phyloP scores from a whole-genome alignment of 2,888 invertebrate genomes.

The Rotaria socialis region DNA sequence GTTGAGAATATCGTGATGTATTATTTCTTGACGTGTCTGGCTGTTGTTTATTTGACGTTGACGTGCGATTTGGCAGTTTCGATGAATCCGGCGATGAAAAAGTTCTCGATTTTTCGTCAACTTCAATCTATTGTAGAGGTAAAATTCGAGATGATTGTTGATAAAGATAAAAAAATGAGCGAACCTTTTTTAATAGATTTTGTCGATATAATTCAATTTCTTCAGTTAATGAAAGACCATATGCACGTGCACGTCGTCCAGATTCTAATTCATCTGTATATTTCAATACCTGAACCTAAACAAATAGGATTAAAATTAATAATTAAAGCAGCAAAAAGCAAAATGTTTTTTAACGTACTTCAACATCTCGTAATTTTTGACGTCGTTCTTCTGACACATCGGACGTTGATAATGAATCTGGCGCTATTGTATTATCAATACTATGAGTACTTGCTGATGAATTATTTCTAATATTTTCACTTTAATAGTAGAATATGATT shows the following conservation, averaged over 20 bases:
- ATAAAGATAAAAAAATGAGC: no score
- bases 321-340: background rate
- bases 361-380: slow-evolving; percentile 42
- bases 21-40: background rate
- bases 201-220: slow-evolving; percentile 38
- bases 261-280: slow-evolving; percentile 42
- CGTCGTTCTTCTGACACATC: slow-evolving; percentile 40
- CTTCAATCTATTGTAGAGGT: background rate
- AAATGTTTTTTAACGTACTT: background rate
- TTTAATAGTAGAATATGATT: slow-evolving; percentile 19
- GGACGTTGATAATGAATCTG: background rate
- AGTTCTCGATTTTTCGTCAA: background rate
- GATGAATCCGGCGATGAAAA: background rate
- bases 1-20: slow-evolving; percentile 34
- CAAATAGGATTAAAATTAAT: background rate
- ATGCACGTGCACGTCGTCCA: background rate
- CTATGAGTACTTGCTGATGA: slow-evolving; percentile 8
- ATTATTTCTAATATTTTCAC: slow-evolving; percentile 17
- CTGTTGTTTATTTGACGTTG: background rate
- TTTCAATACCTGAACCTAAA: slow-evolving; percentile 32
- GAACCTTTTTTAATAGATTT: slow-evolving; percentile 40
- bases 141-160: background rate
- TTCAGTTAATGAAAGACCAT: background rate
- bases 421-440: background rate
- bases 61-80: background rate